Evolutionary conservation across 2,113 vertebrate species (phyloP).

Genomic region (Macrotus californicus): DNA sequence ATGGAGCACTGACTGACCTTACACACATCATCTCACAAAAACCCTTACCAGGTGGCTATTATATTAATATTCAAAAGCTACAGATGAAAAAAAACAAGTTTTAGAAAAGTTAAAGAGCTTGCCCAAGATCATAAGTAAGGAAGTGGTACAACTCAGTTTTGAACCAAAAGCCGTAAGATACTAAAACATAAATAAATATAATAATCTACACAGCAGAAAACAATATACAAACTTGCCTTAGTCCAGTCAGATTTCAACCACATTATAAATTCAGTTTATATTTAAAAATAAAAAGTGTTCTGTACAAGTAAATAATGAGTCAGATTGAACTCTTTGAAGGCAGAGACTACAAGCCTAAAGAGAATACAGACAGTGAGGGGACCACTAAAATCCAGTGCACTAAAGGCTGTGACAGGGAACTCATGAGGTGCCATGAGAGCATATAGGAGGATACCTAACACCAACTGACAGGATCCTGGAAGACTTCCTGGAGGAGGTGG

Average conservation of each 20-base stretch:
- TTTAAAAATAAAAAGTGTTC: neutral
- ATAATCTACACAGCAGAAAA: neutral
- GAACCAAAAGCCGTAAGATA: neutral
- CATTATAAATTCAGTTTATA: neutral
- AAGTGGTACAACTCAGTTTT: neutral
- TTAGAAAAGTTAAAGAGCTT: neutral
- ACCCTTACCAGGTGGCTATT: neutral
- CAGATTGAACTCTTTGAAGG: neutral
- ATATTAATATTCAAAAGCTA: neutral
- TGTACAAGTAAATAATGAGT: neutral
- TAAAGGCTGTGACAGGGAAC: neutral
- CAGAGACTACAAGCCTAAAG: neutral
- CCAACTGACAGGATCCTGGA: neutral
- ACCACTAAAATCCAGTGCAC: neutral
- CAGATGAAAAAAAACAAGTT: neutral
- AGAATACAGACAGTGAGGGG: neutral
- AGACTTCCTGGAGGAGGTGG: neutral
- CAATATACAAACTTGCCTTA: slow-evolving; percentile 55
- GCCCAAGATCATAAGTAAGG: neutral
- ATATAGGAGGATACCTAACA: neutral
- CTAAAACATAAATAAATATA: neutral
- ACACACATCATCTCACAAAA: neutral
- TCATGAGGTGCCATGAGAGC: neutral
- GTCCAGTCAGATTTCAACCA: neutral
- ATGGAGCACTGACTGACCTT: neutral